phyloP scores from a whole-genome alignment of 37 sponge, comb jelly and placozoan genomes.

The Axinella damicornis region DNA sequence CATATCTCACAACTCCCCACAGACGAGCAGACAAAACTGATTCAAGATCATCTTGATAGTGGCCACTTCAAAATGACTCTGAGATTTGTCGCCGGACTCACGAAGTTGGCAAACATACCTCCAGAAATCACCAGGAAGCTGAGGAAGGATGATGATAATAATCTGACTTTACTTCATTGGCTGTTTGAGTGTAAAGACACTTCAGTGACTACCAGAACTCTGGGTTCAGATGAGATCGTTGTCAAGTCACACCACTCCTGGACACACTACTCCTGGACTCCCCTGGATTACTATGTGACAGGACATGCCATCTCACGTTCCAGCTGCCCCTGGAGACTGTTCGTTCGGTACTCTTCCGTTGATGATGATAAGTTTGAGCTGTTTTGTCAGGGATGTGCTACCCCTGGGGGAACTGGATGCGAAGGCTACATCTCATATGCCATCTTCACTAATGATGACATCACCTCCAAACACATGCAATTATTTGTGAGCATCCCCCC shows the following conservation, averaged over 20 bases:
- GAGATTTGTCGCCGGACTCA: too few relatives aligned
- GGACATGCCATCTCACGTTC: constrained; percentile 1
- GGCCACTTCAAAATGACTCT: too few relatives aligned
- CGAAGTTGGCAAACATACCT: too few relatives aligned
- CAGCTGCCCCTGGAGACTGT: constrained; percentile 4
- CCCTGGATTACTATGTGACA: constrained; percentile 8
- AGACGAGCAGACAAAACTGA: neutral
- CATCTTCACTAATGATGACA: neutral
- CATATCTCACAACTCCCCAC: constrained; percentile 12
- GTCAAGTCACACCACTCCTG: neutral
- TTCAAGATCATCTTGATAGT: too few relatives aligned
- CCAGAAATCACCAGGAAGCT: too few relatives aligned
- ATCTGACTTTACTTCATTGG: neutral
- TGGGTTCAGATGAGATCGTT: constrained; percentile 2
- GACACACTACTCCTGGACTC: too few relatives aligned
- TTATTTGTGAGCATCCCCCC: neutral
- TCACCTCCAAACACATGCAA: neutral
- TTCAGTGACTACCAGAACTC: neutral
- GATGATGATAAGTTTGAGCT: constrained; percentile 3
- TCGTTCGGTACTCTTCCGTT: neutral
- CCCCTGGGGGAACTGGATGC: neutral
- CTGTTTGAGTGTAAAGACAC: neutral
- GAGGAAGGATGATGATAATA: too few relatives aligned
- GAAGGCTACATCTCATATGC: neutral
- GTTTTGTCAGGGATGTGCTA: neutral